phyloP scores from a whole-genome alignment of 2,888 invertebrate species.

The Sesia apiformis region DNA sequence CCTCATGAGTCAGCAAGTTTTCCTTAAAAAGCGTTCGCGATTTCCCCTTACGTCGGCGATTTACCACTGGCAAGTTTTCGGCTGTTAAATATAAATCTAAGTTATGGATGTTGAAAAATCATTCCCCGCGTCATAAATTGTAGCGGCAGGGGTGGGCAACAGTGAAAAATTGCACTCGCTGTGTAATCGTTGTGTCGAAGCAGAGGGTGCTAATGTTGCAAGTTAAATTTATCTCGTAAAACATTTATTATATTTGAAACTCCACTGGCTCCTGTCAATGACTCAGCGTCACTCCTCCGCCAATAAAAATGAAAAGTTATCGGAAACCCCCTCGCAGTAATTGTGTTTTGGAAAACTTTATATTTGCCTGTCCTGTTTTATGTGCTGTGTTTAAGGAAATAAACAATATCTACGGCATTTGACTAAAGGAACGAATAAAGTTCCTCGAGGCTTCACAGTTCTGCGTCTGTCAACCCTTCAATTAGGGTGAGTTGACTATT shows the following conservation, averaged over 20 bases:
- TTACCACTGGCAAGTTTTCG: slow-evolving; percentile 41
- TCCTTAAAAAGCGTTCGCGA: slow-evolving; percentile 6
- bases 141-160: slow-evolving; percentile 52
- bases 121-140: slow-evolving; percentile 65
- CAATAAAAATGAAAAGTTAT: slow-evolving; percentile 26
- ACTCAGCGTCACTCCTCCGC: slow-evolving; percentile 20
- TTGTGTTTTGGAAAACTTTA: neutral
- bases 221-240: slow-evolving; percentile 58
- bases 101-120: slow-evolving; percentile 67
- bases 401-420: no score
- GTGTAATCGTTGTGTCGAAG: slow-evolving; percentile 57
- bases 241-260: slow-evolving; percentile 49
- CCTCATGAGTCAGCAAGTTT: slow-evolving; percentile 9
- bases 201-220: slow-evolving; percentile 64
- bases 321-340: slow-evolving; percentile 8
- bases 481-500: slow-evolving; percentile 19
- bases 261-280: slow-evolving; percentile 30
- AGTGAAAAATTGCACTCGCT: slow-evolving; percentile 64
- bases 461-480: neutral
- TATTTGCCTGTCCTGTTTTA: no score
- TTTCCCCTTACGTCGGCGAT: slow-evolving; percentile 24
- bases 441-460: neutral
- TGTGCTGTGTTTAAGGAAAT: no score
- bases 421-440: no score
- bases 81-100: slow-evolving; percentile 61